Percentiles rank a stretch among this genome's conserved stretches.
phyloP scores from a whole-genome alignment of 2,797 vertebrate species.

The Sylvia borin region DNA sequence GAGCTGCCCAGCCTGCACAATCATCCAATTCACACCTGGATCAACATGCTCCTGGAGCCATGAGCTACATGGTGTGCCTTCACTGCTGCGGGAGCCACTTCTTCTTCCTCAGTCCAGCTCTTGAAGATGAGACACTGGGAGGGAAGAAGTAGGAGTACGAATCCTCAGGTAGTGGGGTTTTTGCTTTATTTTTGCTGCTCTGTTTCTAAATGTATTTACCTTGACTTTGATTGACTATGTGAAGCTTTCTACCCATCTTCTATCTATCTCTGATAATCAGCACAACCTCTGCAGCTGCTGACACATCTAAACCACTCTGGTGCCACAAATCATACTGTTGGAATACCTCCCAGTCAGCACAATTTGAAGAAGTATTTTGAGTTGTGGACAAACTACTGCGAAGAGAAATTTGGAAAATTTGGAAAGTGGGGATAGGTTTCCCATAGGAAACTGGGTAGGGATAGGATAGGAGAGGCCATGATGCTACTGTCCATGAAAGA shows the following conservation, averaged over 20 bases:
- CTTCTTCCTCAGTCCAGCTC: neutral
- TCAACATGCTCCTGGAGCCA: fast-evolving
- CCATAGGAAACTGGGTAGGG: neutral
- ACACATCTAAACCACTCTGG: neutral
- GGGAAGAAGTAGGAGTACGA: neutral
- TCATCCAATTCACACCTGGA: fast-evolving
- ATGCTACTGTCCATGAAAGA: fast-evolving
- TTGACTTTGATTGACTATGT: neutral
- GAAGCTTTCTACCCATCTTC: neutral
- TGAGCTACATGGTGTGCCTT: neutral
- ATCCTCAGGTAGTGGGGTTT: neutral
- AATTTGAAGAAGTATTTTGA: neutral
- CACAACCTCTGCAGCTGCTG: neutral
- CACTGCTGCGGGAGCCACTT: neutral
- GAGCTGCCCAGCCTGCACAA: neutral
- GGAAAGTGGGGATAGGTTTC: neutral
- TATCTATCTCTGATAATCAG: neutral
- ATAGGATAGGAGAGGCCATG: neutral
- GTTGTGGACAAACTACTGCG: fast-evolving
- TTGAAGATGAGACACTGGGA: neutral
- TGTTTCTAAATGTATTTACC: neutral
- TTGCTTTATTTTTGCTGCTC: neutral
- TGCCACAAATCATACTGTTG: neutral
- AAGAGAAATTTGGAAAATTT: neutral
- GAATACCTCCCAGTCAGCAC: neutral